These are phyloP conservation scores for Rhopalosiphum padi DNA, from an alignment of 1,140 invertebrate species.

Conservation along the genomic window DNA sequence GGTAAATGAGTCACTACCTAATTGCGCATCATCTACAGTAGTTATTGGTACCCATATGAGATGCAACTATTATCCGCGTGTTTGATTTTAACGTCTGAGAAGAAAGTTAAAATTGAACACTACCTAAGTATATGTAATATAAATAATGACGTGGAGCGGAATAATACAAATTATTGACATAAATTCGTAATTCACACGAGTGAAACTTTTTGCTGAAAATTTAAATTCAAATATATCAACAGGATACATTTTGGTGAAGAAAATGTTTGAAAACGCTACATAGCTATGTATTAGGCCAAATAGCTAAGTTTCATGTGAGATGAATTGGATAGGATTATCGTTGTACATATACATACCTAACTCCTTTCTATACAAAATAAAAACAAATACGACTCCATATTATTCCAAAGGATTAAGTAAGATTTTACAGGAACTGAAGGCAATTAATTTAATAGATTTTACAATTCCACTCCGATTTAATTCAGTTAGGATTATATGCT, in stretches of 20 bases:
- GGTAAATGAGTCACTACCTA: too few relatives aligned
- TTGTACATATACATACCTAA: neutral
- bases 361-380: neutral
- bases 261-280: neutral
- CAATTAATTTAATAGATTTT: constrained; percentile 43
- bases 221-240: neutral
- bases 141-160: neutral
- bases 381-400: neutral
- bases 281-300: neutral
- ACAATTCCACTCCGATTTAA: neutral
- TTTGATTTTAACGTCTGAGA: too few relatives aligned
- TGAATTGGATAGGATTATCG: neutral
- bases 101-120: too few relatives aligned
- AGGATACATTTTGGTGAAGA: neutral
- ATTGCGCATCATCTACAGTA: too few relatives aligned
- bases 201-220: neutral
- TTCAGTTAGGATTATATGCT: neutral
- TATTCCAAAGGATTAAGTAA: constrained; percentile 4
- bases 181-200: neutral
- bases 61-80: too few relatives aligned
- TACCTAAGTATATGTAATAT: too few relatives aligned
- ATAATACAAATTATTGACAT: neutral
- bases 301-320: neutral
- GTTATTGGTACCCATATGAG: too few relatives aligned
- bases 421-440: neutral